Evolutionary conservation across 2,888 invertebrate genomes (phyloP), one percentile per base, ranked within the genome.

Genomic region (Apamea sordens): DNA sequence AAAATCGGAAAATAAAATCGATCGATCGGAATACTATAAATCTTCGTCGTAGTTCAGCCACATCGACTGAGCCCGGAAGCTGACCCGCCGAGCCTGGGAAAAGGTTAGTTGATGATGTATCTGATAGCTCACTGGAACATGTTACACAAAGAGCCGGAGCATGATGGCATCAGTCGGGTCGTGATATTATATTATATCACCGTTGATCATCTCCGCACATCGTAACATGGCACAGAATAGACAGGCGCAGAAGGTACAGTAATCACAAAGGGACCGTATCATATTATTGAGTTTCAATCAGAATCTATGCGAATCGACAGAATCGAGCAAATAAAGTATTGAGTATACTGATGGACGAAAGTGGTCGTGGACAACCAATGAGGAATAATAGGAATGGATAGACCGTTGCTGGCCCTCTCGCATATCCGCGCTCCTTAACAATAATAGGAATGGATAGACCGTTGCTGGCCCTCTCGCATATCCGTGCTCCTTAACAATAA

Each of bases 161-260:
- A 28, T 72, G 83, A 83, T 79, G 76, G 61, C 85, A 86, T 85
- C 86, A 32, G 36, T 7, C 41, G n/a, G 63, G 13, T 79, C 79
- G 50, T 63, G 75, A 64, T 68, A 32, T 72, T 65, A 64, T 68
- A 32, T 72, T 65, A 79, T 86, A 76, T 86, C 85, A 86, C 61
- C 73, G 72, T 2, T 64, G 41, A 64, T 59, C 75, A 84, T 85
- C 84, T 63, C 61, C 47, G 36, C 59, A 18, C n/a, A 36, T 72
- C 71, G 50, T 50, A 56, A 18, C 44, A 24, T 18, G 47, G 0
- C 79, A 21, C 67, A 15, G 7, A 10, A 13, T 36, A 50, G 28
- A 1, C 8, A 15, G 3, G 8, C 4, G 2, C 86, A 85, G 86
- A 83, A 86, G 83, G 53, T 21, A 0, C 32, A 47, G 7, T 68